Evolutionary conservation across 1,140 invertebrate genomes (phyloP), one percentile per base, ranked within the genome.

Genomic region (Cydia fagiglandana): DNA sequence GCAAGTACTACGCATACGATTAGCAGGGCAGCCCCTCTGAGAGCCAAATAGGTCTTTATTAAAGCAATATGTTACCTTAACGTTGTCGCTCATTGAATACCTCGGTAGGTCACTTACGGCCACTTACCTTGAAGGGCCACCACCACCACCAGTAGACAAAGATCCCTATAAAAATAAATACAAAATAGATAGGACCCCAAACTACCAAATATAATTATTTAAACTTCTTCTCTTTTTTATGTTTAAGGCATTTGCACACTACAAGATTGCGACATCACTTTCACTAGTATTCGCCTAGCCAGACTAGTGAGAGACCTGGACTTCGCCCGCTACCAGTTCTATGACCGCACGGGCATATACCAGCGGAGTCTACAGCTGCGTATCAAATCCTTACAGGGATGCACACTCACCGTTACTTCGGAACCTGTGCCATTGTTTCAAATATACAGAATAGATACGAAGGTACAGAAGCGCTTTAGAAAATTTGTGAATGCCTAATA

Each of bases 271-370:
- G 96, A 96, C 81, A 84, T 95, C 30, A 91, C 94, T 34, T 90
- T 96, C 2, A 93, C 88, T 34, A 94, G 95, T 80, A 96, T 96
- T 94, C 96, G 96, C 82, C 95, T 96, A 82, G 94, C 95, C 0
- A 93, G 96, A 64, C 95, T 96, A 73, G 78, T 96, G 6, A 91
- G 96, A 13, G 96, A 96, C 82, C 88, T 96, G 75, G 96, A 97
- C 83, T 96, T 97, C 83, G 96, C 95, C 5, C 93, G 96, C 24
- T 96, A 96, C 81, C 93, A 95, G 75, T 96, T 94, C 81, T 96
- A 95, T 76, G 94, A 95, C 50, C 86, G 93, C 76, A 94, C 93
- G 15, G 95, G 95, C 12, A 90, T 96, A 15, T 95, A 94, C 64
- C 77, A 77, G 0, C 89, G 91, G n/a, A 94, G 96, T 47, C 73